phyloP scores from a whole-genome alignment of 2,113 vertebrate genomes.

The Oncorhynchus gorbuscha region DNA sequence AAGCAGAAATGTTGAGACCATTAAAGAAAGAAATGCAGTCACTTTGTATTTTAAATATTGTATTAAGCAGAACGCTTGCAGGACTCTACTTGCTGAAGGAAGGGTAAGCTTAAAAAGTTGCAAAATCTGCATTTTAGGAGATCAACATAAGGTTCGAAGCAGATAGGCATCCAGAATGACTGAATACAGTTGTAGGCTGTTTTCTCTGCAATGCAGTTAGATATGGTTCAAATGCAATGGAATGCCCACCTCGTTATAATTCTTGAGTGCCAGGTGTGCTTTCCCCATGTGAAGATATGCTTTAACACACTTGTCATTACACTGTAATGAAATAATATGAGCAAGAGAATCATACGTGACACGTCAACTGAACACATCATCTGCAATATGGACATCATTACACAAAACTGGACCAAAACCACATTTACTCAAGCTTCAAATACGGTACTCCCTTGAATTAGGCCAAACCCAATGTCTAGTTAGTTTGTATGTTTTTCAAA shows the following conservation, averaged over 20 bases:
- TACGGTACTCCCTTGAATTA: neutral
- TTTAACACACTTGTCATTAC: conserved; percentile 83
- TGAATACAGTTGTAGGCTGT: no score
- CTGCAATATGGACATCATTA: neutral
- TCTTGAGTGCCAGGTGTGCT: conserved; percentile 78
- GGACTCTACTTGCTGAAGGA: no score
- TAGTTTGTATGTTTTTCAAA: neutral
- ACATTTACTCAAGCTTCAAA: neutral
- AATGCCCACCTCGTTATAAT: conserved; percentile 78
- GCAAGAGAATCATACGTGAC: neutral
- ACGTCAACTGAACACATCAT: neutral
- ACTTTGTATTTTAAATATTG: neutral
- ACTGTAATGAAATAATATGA: conserved; percentile 68
- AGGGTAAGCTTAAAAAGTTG: neutral
- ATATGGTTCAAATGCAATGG: conserved; percentile 6
- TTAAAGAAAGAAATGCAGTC: neutral
- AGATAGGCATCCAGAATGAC: neutral
- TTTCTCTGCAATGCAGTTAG: no score
- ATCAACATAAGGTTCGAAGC: neutral
- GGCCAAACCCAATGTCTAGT: conserved; percentile 1
- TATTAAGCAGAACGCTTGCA: neutral
- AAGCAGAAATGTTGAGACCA: neutral
- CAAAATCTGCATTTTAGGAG: neutral
- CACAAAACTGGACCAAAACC: neutral
- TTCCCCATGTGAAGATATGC: conserved; percentile 88